A percentile compares a stretch with the other conserved stretches of the same genome.
Conservation (phyloP, 2,888 invertebrate genomes). For the Eupithecia centaureata region DNA sequence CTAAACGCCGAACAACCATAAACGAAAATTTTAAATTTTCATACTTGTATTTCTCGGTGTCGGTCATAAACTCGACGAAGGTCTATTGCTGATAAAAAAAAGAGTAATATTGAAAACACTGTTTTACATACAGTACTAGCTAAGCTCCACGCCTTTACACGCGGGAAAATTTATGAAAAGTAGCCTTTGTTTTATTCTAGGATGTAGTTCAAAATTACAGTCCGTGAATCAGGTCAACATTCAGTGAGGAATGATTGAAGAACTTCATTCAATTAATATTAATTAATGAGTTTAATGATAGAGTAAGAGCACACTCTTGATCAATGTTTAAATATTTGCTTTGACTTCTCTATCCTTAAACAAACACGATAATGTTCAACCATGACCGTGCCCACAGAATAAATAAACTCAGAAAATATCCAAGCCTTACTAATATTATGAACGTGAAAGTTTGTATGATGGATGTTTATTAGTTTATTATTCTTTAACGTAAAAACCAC, state of each 20-base stretch:
- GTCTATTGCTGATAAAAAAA: no score
- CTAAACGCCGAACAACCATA: background rate
- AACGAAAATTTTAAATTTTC: background rate
- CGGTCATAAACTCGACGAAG: background rate
- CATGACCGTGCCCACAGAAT: conserved; percentile 55
- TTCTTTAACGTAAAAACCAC: no score
- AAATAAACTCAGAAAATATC: conserved; percentile 12
- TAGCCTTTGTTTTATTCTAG: no score
- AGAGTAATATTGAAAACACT: no score
- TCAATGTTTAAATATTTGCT: conserved; percentile 16
- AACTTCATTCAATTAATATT: background rate
- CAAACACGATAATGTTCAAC: conserved; percentile 37
- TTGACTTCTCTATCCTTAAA: conserved; percentile 22
- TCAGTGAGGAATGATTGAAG: background rate
- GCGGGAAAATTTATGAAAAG: no score
- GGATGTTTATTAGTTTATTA: no score
- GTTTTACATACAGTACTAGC: no score
- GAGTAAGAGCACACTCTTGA: conserved; percentile 10
- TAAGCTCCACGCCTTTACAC: no score
- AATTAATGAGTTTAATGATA: background rate
- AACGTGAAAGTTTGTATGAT: no score
- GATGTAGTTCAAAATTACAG: background rate
- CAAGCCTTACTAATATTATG: no score
- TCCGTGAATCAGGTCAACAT: background rate
- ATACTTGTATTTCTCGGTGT: background rate